Base-by-base conservation (phyloP, 1,140 invertebrate genomes). In the Solenopsis fugax region DNA sequence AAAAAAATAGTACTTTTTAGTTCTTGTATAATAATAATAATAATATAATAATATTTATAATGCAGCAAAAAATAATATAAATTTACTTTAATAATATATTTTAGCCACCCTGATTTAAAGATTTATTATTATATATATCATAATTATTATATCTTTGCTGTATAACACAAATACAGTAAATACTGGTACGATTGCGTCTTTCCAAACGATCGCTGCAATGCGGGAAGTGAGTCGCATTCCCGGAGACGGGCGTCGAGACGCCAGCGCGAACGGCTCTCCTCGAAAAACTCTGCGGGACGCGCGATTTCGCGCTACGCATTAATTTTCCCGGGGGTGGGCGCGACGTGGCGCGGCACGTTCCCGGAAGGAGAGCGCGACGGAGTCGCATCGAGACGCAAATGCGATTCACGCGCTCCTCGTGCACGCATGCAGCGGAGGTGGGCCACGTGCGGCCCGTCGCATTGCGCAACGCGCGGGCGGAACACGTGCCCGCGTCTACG, bases 371-470 rank as follows among this genome's bases (percentile, higher is more conserved):
- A 16, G 45, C 29, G 21, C 2, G 56, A 52, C 2, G 29, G 18
- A 60, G n/a, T 48, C 48, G 48, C 58, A 34, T 87, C 48, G 34
- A 65, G 18, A 16, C 48, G 69, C 12, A 45, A 77, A 73, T 45
- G 54, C 75, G 71, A 87, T 24, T 41, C 41, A 7, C 41, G 4
- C 41, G 41, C 41, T 41, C 4, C 41, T 41, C 7, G 4, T 41
- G 41, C 41, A 41, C 50, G 9, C 10, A 7, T 71, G 60, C 85
- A 85, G 12, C 58, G 56, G 58, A 58, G 2, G 52, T 54, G 52
- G 64, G 87, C 87, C 92, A 93, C 92, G 93, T 93, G 92, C 91
- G 69, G 37, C 9, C 48, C 21, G 67, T 9, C 21, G 50, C 34
- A 76, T 93, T 92, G 89, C 89, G 85, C 86, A 86, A 92, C 76